These are phyloP conservation scores for Papilio machaon DNA, from an alignment of 1,140 invertebrate genomes.

Conservation along the genomic window DNA sequence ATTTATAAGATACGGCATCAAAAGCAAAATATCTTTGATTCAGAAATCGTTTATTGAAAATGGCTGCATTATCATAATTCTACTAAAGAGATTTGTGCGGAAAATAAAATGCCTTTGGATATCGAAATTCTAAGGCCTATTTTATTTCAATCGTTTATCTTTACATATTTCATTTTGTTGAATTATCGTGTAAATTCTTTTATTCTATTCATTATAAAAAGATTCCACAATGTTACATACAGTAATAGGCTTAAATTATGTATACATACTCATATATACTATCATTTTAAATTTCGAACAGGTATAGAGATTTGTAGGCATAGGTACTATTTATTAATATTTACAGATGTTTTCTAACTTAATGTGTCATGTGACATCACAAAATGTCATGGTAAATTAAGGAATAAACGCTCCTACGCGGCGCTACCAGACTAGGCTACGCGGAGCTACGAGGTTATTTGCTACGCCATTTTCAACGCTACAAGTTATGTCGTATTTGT, in stretches of 20 bases:
- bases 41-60: conserved; percentile 30
- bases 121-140: conserved; percentile 22
- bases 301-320: no score
- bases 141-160: not conserved
- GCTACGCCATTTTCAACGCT: not conserved
- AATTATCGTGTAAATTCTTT: not conserved
- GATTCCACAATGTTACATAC: no score
- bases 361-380: no score
- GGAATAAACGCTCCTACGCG: not conserved
- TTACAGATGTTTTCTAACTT: no score
- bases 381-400: no score
- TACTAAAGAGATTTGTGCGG: conserved; percentile 30
- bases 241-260: no score
- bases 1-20: conserved; percentile 24
- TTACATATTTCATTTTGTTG: conserved; percentile 12
- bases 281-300: no score
- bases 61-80: conserved; percentile 35
- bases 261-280: no score
- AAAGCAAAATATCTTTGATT: conserved; percentile 36
- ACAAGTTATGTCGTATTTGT: not conserved
- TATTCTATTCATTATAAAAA: not conserved
- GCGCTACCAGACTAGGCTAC: not conserved
- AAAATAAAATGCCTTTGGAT: conserved; percentile 29
- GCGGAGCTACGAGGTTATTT: not conserved
- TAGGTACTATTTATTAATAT: no score